Percentiles rank a stretch among this genome's conserved stretches.
Conservation (phyloP, 2,797 vertebrate genomes). For the Decapterus maruadsi region DNA sequence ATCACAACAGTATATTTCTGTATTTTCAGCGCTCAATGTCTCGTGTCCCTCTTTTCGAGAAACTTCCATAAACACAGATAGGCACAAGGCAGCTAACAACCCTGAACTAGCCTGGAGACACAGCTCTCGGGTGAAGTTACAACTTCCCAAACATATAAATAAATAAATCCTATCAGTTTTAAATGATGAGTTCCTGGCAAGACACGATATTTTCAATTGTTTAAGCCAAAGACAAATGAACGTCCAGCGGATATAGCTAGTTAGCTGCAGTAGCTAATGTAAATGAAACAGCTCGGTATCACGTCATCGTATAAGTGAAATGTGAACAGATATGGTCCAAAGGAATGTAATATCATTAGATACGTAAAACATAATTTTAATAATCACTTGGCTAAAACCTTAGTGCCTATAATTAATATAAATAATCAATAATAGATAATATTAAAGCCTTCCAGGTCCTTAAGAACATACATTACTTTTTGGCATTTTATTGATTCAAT, state of each 20-base stretch:
- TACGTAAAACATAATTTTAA: too few species aligned
- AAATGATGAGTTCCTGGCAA: background rate
- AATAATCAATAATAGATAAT: too few species aligned
- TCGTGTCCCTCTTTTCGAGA: constrained; percentile 24
- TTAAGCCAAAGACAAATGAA: too few species aligned
- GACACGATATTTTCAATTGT: too few species aligned
- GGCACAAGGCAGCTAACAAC: too few species aligned
- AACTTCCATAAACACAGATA: constrained; percentile 14
- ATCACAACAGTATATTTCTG: rapidly evolving
- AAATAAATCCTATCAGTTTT: too few species aligned
- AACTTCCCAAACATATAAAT: background rate
- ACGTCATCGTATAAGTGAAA: background rate
- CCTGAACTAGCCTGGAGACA: background rate
- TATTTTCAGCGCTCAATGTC: rapidly evolving
- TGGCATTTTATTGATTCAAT: background rate
- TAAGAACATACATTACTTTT: background rate
- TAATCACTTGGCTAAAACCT: too few species aligned
- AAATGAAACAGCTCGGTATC: background rate
- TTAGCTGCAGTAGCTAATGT: background rate
- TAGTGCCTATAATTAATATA: background rate
- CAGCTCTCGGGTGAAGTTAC: background rate
- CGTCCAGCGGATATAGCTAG: background rate
- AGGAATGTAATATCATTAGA: too few species aligned
- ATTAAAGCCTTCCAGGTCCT: background rate
- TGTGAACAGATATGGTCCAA: background rate